A percentile compares a stretch with the other conserved stretches of the same genome.
These are phyloP conservation scores for Cryptosula pallasiana DNA, from an alignment of 2,888 invertebrate species.

Conservation along the genomic window DNA sequence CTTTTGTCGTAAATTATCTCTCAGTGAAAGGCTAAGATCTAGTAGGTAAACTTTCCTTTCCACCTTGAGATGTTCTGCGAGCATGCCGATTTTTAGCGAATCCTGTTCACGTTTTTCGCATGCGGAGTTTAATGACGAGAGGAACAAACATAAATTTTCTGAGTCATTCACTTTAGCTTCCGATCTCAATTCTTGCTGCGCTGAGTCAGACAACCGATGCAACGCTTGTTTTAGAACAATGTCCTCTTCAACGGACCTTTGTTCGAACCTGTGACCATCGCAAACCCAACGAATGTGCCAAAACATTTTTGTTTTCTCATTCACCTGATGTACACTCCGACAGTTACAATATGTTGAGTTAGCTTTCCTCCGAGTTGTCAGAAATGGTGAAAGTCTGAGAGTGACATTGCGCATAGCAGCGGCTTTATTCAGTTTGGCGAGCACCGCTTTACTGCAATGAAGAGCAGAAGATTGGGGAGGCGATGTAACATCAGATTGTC, in stretches of 20 bases:
- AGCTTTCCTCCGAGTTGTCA: background rate
- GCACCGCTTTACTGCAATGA: background rate
- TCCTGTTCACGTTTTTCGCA: background rate
- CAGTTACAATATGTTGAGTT: constrained; percentile 3
- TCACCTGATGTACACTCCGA: background rate
- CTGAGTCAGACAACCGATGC: background rate
- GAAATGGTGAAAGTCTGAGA: background rate
- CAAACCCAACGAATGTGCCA: constrained; percentile 12
- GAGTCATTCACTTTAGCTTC: background rate
- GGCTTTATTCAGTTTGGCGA: background rate
- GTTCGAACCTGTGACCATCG: background rate
- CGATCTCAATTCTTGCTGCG: background rate
- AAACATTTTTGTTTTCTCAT: background rate
- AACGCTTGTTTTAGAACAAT: background rate
- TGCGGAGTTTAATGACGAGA: background rate
- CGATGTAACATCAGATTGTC: too few species aligned
- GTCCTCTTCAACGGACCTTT: constrained; percentile 3
- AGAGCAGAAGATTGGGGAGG: background rate
- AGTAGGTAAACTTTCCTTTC: background rate
- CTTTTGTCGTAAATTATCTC: background rate
- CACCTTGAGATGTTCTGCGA: background rate
- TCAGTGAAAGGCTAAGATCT: background rate
- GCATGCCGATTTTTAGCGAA: background rate
- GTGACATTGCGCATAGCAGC: background rate
- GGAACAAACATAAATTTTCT: background rate